Evolutionary conservation across 2,888 invertebrate genomes (phyloP).

Genomic region (Malthinus seriepunctatus): DNA sequence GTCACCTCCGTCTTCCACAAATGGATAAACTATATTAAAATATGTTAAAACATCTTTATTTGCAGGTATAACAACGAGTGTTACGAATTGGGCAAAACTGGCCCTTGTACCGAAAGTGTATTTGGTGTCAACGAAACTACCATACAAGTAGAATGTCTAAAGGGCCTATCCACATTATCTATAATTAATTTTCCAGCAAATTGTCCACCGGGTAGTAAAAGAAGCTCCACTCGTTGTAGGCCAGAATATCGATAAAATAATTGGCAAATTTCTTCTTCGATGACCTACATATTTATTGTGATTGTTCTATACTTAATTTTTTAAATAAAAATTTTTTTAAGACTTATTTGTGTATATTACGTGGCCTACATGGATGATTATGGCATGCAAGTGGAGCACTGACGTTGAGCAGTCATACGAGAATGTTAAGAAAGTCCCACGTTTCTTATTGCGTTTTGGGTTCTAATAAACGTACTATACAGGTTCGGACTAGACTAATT

Average conservation of each 20-base stretch:
- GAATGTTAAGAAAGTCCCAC: too few species aligned
- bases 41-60: not conserved
- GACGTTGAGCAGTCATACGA: too few species aligned
- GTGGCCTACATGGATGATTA: too few species aligned
- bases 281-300: not conserved
- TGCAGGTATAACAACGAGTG: slow-evolving; percentile 55
- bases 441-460: too few species aligned
- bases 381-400: too few species aligned
- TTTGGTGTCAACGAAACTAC: slow-evolving; percentile 66
- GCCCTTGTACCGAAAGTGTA: slow-evolving; percentile 56
- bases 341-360: not conserved
- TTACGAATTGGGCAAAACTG: slow-evolving; percentile 51
- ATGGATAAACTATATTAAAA: not conserved
- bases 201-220: slow-evolving; percentile 46
- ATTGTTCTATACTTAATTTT: not conserved
- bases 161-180: slow-evolving; percentile 34
- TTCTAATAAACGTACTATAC: too few species aligned
- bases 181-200: slow-evolving; percentile 39
- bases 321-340: not conserved
- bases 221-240: slow-evolving; percentile 41
- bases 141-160: slow-evolving; percentile 62
- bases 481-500: too few species aligned
- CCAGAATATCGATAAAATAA: slow-evolving; percentile 15
- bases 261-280: not conserved
- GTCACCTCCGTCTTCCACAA: too few species aligned